Evolutionary conservation across 2,797 vertebrate genomes (phyloP).

Genomic region (Crenichthys baileyi): DNA sequence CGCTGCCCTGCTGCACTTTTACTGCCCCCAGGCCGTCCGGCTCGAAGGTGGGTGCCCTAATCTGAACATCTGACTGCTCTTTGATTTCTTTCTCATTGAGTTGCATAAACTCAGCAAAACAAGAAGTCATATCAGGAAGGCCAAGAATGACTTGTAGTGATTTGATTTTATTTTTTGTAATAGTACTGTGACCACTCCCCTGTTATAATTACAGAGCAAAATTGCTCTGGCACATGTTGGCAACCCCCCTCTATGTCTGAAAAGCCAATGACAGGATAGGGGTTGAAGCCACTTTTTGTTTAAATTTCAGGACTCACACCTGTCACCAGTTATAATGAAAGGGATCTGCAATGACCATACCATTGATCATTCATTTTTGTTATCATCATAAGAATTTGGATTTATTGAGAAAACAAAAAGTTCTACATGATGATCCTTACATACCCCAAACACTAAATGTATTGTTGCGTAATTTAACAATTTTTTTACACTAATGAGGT

Average conservation of each 20-base stretch:
- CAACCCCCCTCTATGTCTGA: no score
- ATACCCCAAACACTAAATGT: not conserved
- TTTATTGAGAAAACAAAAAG: not conserved
- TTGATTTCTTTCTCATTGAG: slow-evolving; percentile 15
- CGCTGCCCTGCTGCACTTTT: slow-evolving; percentile 94
- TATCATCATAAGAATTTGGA: no score
- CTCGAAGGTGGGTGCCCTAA: slow-evolving; percentile 84
- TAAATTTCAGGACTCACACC: no score
- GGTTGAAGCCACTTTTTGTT: no score
- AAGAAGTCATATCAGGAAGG: slow-evolving; percentile 1
- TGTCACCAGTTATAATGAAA: no score
- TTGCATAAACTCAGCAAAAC: slow-evolving; percentile 10
- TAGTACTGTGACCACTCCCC: no score
- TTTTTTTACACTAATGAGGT: no score
- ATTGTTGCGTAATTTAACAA: not conserved
- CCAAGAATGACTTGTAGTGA: slow-evolving; percentile 12
- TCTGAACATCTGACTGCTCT: not conserved
- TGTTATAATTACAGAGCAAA: not conserved
- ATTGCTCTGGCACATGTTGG: no score
- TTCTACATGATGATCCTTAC: no score
- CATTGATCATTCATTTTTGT: no score
- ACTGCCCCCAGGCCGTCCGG: slow-evolving; percentile 88
- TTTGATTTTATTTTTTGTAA: not conserved
- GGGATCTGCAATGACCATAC: no score
- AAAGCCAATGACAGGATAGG: no score